A percentile compares a stretch with the other conserved stretches of the same genome.
Conservation (phyloP, 2,888 invertebrate species). For the Adelphocoris suturalis region DNA sequence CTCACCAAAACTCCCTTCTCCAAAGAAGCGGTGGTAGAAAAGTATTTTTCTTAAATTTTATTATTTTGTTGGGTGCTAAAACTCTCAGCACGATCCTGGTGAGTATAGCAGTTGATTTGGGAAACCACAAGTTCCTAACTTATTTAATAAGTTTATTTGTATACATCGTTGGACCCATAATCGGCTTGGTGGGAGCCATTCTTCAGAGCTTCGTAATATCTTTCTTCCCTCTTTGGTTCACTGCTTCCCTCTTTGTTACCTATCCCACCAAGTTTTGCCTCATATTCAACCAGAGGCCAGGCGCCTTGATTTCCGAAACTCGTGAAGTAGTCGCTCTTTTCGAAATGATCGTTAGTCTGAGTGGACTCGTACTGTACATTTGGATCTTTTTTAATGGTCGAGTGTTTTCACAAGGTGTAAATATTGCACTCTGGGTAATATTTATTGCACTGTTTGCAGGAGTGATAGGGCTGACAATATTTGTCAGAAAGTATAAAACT, state of each 20-base stretch:
- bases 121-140: not conserved
- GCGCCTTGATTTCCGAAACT: not conserved
- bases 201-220: not conserved
- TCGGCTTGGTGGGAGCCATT: not conserved
- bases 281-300: not conserved
- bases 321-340: not conserved
- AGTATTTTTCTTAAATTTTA: not conserved
- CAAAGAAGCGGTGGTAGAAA: not conserved
- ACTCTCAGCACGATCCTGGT: not conserved
- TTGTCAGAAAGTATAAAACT: not conserved
- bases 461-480: not conserved
- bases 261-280: not conserved
- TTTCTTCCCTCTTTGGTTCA: not conserved
- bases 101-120: not conserved
- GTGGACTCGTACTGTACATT: not conserved
- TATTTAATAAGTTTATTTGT: not conserved
- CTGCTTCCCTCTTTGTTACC: not conserved
- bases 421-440: not conserved
- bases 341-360: not conserved
- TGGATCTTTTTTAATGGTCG: not conserved
- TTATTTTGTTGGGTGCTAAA: not conserved
- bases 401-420: not conserved
- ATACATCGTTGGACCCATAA: not conserved
- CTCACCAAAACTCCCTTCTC: not conserved
- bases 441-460: not conserved